Conservation (phyloP, 1,140 invertebrate genomes). For the Chelonus insularis region DNA sequence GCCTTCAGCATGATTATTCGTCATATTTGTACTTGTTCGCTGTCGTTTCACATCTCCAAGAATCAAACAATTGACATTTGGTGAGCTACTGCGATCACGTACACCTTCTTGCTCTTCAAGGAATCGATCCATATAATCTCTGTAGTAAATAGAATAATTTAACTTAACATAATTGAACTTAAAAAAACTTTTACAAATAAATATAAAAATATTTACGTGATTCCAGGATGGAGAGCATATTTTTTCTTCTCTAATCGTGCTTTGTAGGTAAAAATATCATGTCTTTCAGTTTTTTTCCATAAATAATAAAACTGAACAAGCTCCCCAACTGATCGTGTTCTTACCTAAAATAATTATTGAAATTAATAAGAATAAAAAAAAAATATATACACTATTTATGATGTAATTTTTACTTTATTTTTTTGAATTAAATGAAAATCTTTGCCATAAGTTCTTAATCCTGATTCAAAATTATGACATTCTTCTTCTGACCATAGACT, state of each 20-base stretch:
- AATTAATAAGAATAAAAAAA: background rate
- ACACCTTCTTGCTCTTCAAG: slow-evolving; percentile 70
- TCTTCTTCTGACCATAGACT: slow-evolving; percentile 97
- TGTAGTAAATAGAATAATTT: too few species aligned
- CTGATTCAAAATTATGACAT: slow-evolving; percentile 95
- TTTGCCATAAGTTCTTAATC: slow-evolving; percentile 90
- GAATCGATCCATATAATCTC: slow-evolving; percentile 78
- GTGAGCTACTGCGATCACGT: slow-evolving; percentile 59
- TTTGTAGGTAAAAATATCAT: slow-evolving; percentile 85
- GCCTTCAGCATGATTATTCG: slow-evolving; percentile 44
- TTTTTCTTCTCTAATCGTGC: slow-evolving; percentile 77
- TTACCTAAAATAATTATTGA: slow-evolving; percentile 62
- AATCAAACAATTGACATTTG: slow-evolving; percentile 67
- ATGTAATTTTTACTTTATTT: slow-evolving; percentile 83
- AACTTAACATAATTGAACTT: too few species aligned
- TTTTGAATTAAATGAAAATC: slow-evolving; percentile 95
- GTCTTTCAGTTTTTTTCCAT: slow-evolving; percentile 98
- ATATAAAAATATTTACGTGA: slow-evolving; percentile 63
- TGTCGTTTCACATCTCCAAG: slow-evolving; percentile 67
- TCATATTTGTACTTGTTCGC: slow-evolving; percentile 44
- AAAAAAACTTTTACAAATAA: background rate
- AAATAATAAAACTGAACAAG: slow-evolving; percentile 98
- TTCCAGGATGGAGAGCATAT: slow-evolving; percentile 76
- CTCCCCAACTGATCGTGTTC: slow-evolving; percentile 94
- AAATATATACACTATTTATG: background rate